Base-by-base conservation (phyloP, 2,888 invertebrate species). In the Limnephilus rhombicus region DNA sequence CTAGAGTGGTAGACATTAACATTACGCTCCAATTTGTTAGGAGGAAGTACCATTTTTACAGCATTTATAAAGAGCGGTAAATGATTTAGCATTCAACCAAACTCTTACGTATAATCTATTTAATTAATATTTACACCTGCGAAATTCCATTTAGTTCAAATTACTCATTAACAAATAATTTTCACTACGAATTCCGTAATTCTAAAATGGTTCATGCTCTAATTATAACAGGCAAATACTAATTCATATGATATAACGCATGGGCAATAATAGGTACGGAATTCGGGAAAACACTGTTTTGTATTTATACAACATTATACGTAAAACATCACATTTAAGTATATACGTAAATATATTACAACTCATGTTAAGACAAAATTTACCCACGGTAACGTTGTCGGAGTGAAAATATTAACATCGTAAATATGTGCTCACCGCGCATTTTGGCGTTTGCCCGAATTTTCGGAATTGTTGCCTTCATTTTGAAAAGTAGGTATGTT, bases 381-480 rank as follows among this genome's bases (percentile, higher is more conserved):
- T 68, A 0, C 68, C n/a, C 68, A 24, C 24, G 68, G 24, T 68
- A 68, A 9, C 68, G 24, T 68, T n/a, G 68, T 18, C 9, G 68
- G n/a, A 83, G 24, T 37, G 37, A 83, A 83, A 37, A 83, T 83
- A 83, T 83, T 15, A 83, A 12, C 83, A 83, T 34, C 83, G 37
- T 83, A 83, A 83, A 83, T 83, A 83, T 83, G 34, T 34, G 83
- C 83, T 83, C 37, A 37, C 83, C 83, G 37, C 83, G 34, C 37
- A 37, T 34, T 83, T 37, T 37, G 37, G 37, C 37, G 37, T 24
- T 31, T 37, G 24, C 34, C 18, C 12, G 37, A 83, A 37, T 13
- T 68, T 68, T 68, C 68, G 24, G 24, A 68, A 68, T 24, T 68
- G 68, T 68, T 24, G 24, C 24, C 24, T 68, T 68, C 24, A 68